phyloP scores from a whole-genome alignment of 1,140 invertebrate species.

The Apis cerana region DNA sequence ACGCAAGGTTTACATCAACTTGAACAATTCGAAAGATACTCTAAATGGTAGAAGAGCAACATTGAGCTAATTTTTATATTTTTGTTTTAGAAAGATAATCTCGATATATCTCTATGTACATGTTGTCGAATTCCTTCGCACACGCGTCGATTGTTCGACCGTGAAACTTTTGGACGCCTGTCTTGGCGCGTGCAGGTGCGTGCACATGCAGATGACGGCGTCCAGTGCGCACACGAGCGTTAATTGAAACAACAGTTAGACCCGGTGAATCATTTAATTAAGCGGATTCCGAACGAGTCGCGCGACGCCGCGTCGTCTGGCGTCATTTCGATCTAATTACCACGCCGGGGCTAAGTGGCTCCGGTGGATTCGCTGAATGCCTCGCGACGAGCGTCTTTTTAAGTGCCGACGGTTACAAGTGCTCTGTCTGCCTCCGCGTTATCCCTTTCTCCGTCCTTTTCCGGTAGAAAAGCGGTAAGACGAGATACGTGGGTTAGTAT shows the following conservation, averaged over 20 bases:
- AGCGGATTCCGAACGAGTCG: conserved; percentile 46
- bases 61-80: too few relatives aligned
- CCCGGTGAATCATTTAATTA: conserved; percentile 49
- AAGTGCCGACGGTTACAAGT: conserved; percentile 4
- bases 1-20: conserved; percentile 12
- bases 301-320: conserved; percentile 47
- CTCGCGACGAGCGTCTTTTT: conserved; percentile 31
- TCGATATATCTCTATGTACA: too few relatives aligned
- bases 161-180: conserved; percentile 12
- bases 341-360: conserved; percentile 36
- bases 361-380: conserved; percentile 31
- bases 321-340: conserved; percentile 50
- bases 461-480: background rate
- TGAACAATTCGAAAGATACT: background rate
- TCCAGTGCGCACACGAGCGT: conserved; percentile 9
- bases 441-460: background rate
- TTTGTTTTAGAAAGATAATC: too few relatives aligned
- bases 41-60: too few relatives aligned
- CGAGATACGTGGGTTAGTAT: background rate
- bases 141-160: conserved; percentile 16
- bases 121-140: conserved; percentile 10
- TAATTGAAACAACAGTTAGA: conserved; percentile 51
- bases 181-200: conserved; percentile 26
- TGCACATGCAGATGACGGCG: conserved; percentile 31
- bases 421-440: conserved; percentile 2